Evolutionary conservation across 37 sponge, comb jelly and placozoan genomes (phyloP).

Genomic region (Lycopodina hypogea): DNA sequence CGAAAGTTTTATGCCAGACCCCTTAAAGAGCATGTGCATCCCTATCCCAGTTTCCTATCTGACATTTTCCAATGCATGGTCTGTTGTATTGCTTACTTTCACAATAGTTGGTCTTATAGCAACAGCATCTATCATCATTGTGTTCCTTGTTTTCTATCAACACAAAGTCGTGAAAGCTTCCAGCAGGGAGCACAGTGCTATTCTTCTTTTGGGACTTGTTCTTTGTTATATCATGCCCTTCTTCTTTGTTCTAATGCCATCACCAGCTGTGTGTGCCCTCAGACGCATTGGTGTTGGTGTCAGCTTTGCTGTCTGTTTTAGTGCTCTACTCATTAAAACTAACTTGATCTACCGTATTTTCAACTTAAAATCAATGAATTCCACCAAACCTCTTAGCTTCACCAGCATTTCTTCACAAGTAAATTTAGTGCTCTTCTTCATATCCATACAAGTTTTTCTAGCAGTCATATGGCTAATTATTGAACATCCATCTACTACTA

Average conservation of each 20-base stretch:
- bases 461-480: slow-evolving; percentile 38
- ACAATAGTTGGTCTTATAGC: slow-evolving; percentile 43
- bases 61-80: slow-evolving; percentile 3
- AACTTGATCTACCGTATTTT: slow-evolving; percentile 64
- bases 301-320: too few relatives aligned
- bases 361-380: slow-evolving; percentile 3
- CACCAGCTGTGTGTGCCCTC: slow-evolving; percentile 37
- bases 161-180: slow-evolving; percentile 58
- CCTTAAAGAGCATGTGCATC: neutral
- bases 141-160: slow-evolving; percentile 36
- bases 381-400: neutral
- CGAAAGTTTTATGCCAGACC: neutral
- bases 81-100: too few relatives aligned
- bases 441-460: slow-evolving; percentile 46
- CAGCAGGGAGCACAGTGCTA: slow-evolving; percentile 65
- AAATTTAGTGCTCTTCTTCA: slow-evolving; percentile 39
- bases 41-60: neutral
- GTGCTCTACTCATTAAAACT: slow-evolving; percentile 60
- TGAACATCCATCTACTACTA: slow-evolving; percentile 4
- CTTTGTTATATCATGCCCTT: slow-evolving; percentile 61
- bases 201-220: slow-evolving; percentile 51
- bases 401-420: slow-evolving; percentile 43
- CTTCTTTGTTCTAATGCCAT: slow-evolving; percentile 41
- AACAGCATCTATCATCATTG: neutral
- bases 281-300: slow-evolving; percentile 32